phyloP scores from a whole-genome alignment of 2,113 vertebrate genomes.

The Salvelinus namaycush region DNA sequence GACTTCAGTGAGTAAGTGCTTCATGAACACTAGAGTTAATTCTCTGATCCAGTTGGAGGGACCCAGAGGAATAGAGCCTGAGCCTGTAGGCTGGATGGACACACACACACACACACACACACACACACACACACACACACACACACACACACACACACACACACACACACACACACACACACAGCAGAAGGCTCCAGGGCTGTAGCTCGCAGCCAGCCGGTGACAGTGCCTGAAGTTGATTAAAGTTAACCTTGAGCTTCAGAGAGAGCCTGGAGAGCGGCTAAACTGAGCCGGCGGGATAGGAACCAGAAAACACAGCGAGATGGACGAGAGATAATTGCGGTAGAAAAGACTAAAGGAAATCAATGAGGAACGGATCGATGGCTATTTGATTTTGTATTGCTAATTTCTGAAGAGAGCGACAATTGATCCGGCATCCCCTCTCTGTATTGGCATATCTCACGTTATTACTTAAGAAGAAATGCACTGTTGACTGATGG shows the following conservation, averaged over 20 bases:
- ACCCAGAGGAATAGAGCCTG: constrained; percentile 9
- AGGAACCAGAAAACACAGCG: constrained; percentile 54
- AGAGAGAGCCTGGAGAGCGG: constrained; percentile 45
- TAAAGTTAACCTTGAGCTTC: constrained; percentile 63
- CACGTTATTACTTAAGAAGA: constrained; percentile 69
- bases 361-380: constrained; percentile 67
- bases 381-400: constrained; percentile 68
- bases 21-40: constrained; percentile 49
- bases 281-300: constrained; percentile 37
- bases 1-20: constrained; percentile 40
- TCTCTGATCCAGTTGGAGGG: constrained; percentile 33
- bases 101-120: not conserved
- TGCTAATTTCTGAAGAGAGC: constrained; percentile 61
- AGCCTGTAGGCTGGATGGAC: no score
- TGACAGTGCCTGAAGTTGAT: constrained; percentile 46
- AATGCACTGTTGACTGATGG: constrained; percentile 46
- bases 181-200: constrained; percentile 13
- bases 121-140: no score
- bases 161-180: no score
- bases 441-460: constrained; percentile 54
- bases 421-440: constrained; percentile 60
- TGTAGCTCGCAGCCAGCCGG: constrained; percentile 14
- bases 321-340: constrained; percentile 47
- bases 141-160: not conserved
- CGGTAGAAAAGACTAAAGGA: constrained; percentile 58